Percentiles rank a stretch among this genome's conserved stretches.
Evolutionary conservation across 2,888 invertebrate species (phyloP).

Genomic region (Galeopsomyia nigrocyanea): DNA sequence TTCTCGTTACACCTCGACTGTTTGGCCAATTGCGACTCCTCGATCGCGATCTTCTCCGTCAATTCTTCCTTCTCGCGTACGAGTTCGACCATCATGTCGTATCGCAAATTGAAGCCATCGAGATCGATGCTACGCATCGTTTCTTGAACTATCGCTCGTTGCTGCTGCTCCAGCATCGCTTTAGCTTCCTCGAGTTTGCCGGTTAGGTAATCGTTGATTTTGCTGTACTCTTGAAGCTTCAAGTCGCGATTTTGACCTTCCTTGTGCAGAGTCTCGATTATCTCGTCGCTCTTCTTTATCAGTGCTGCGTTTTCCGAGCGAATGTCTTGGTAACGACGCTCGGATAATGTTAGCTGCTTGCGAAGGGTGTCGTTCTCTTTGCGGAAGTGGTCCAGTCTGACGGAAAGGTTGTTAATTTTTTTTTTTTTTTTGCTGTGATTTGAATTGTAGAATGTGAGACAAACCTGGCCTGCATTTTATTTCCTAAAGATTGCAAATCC

Average conservation of each 20-base stretch:
- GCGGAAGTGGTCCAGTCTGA: constrained; percentile 5
- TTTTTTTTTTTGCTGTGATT: too few relatives aligned
- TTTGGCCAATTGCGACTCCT: constrained; percentile 48
- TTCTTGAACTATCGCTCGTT: constrained; percentile 8
- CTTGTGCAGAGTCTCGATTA: constrained; percentile 11
- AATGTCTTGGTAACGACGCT: constrained; percentile 14
- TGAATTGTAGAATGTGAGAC: too few relatives aligned
- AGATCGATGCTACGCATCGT: constrained; percentile 23
- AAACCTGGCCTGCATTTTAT: constrained; percentile 27
- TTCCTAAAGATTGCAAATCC: background rate
- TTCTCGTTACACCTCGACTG: constrained; percentile 49
- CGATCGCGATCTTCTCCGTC: constrained; percentile 43
- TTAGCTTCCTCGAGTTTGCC: constrained; percentile 44
- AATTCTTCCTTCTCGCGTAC: constrained; percentile 53
- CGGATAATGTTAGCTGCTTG: background rate
- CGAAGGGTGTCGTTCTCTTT: constrained; percentile 19
- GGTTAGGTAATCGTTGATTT: constrained; percentile 47
- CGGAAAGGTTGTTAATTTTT: too few relatives aligned
- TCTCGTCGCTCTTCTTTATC: constrained; percentile 20
- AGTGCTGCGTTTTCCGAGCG: constrained; percentile 1
- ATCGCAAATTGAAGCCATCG: constrained; percentile 12
- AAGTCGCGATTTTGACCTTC: constrained; percentile 7
- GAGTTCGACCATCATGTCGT: constrained; percentile 52
- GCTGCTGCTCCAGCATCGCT: constrained; percentile 50
- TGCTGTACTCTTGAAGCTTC: constrained; percentile 32